Evolutionary conservation across 2,888 invertebrate genomes (phyloP).

Genomic region (Scelioninae gen. 1): DNA sequence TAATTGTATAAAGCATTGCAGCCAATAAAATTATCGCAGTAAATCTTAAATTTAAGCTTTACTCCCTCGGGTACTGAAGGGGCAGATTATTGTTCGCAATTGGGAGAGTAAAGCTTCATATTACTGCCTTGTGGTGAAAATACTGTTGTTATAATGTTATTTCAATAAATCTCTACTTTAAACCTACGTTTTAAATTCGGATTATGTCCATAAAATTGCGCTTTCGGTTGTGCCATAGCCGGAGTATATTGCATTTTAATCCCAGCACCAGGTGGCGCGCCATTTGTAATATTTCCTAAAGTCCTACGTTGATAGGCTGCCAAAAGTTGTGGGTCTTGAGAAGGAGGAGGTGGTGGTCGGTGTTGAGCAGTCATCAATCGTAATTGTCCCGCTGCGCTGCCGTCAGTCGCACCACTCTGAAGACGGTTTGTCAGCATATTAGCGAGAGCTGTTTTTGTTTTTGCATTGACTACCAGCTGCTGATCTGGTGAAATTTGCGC

Average conservation of each 20-base stretch:
- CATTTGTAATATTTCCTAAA: slow-evolving; percentile 86
- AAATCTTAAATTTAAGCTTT: too few species aligned
- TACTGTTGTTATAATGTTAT: too few species aligned
- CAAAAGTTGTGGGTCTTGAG: slow-evolving; percentile 83
- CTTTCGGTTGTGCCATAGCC: slow-evolving; percentile 85
- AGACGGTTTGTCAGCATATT: slow-evolving; percentile 95
- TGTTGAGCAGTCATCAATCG: slow-evolving; percentile 94
- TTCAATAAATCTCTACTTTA: too few species aligned
- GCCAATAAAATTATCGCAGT: too few species aligned
- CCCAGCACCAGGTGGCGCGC: slow-evolving; percentile 81
- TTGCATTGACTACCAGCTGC: too few species aligned
- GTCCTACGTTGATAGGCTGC: slow-evolving; percentile 84
- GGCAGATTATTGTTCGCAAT: too few species aligned
- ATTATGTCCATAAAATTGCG: slow-evolving; percentile 96
- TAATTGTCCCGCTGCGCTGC: slow-evolving; percentile 85
- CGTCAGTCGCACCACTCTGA: slow-evolving; percentile 85
- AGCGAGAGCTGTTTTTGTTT: slow-evolving; percentile 91
- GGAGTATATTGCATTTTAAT: slow-evolving; percentile 83
- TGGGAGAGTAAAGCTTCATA: too few species aligned
- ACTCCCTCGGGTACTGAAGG: too few species aligned
- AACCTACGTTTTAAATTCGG: slow-evolving; percentile 90
- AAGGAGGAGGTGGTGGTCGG: slow-evolving; percentile 86
- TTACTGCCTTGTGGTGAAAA: too few species aligned
- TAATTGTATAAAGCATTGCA: too few species aligned
- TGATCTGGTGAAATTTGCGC: slow-evolving; percentile 83